Evolutionary conservation across 2,888 invertebrate species (phyloP), one percentile per base, ranked within the genome.

Genomic region (Zaprionus obscuricornis): DNA sequence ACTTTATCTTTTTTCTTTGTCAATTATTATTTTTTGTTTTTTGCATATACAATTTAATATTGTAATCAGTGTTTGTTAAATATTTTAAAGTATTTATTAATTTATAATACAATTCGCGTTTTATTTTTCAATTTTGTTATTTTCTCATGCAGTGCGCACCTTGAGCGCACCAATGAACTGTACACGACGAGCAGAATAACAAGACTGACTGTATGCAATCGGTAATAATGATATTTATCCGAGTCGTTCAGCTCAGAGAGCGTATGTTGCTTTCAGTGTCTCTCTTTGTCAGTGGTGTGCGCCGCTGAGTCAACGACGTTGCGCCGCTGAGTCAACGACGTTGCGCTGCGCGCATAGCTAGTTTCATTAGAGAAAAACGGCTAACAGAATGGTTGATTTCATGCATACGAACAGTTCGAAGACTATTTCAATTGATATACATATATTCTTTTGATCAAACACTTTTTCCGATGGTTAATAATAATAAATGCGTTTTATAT

Each of bases 221-320:
- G 52, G 65, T 47, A 69, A 64, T 46, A 65, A 60, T 70, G 39
- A 70, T 68, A 68, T 68, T 68, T 66, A 68, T 70, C 49, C 36
- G 10, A 14, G 29, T 43, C 47, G 42, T 37, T 16, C 1, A 27
- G 14, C 57, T 57, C 46, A 34, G 52, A 59, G 67, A 65, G 50
- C 39, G 26, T 8, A n/a, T 14, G n/a, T 29, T 43, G 6, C 49
- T 45, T 46, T 34, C 45, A 37, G 7, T 2, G 10, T 11, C 16
- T 34, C 47, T 59, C 39, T 8, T 27, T 5, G 7, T 8, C 40
- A 40, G 24, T 40, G 66, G 1, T 55, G 66, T 29, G 8, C 13
- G 6, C 5, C n/a, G 11, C 29, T 31, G n/a, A n/a, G n/a, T n/a
- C n/a, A n/a, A n/a, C n/a, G n/a, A n/a, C n/a, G n/a, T n/a, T n/a